These are phyloP conservation scores for Heliconius ethilla DNA, from an alignment of 2,888 invertebrate genomes.

Conservation along the genomic window DNA sequence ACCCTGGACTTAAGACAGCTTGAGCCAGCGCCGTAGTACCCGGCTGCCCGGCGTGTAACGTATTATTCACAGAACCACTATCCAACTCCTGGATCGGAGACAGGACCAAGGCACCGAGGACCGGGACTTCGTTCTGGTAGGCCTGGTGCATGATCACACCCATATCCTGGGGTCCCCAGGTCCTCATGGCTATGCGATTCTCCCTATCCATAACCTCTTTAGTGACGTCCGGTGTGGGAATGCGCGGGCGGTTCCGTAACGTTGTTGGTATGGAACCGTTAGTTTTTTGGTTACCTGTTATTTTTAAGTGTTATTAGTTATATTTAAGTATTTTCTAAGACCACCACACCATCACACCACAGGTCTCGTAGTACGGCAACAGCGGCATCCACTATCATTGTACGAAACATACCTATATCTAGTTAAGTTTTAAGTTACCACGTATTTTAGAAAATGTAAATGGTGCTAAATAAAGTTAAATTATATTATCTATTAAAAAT, in stretches of 20 bases:
- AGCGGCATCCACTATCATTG: too few relatives aligned
- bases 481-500: too few relatives aligned
- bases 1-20: conserved; percentile 86
- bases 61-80: conserved; percentile 88
- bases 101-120: conserved; percentile 88
- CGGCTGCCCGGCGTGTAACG: conserved; percentile 87
- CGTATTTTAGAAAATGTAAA: too few relatives aligned
- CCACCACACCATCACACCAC: too few relatives aligned
- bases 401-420: too few relatives aligned
- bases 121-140: conserved; percentile 85
- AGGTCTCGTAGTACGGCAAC: too few relatives aligned
- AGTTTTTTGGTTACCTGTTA: conserved; percentile 84
- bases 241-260: conserved; percentile 91
- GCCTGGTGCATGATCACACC: conserved; percentile 88
- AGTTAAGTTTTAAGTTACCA: too few relatives aligned
- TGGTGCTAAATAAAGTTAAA: too few relatives aligned
- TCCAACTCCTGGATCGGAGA: conserved; percentile 93
- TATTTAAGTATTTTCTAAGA: too few relatives aligned
- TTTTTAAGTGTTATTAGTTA: neutral
- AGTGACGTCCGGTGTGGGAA: conserved; percentile 93
- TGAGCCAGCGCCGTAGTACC: conserved; percentile 90
- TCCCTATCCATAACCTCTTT: conserved; percentile 90
- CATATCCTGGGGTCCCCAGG: conserved; percentile 67
- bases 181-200: conserved; percentile 82
- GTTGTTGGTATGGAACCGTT: conserved; percentile 86